Conservation (phyloP, 2,113 vertebrate genomes). For the Tetrao urogallus region DNA sequence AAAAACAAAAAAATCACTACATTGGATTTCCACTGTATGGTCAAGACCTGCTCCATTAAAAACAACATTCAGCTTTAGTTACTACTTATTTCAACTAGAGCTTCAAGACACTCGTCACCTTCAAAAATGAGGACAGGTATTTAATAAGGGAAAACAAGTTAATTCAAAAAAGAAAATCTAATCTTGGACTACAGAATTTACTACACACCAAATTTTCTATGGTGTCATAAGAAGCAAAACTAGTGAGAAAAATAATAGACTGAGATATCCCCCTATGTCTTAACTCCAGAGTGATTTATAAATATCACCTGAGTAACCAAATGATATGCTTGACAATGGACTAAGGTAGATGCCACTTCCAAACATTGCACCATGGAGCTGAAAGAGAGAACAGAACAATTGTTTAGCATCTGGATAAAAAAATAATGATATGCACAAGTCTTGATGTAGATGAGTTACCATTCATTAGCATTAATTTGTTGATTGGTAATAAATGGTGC, state of each 20-base stretch:
- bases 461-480: not conserved
- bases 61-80: not conserved
- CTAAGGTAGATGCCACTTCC: constrained; percentile 94
- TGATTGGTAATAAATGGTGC: not conserved
- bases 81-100: not conserved
- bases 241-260: not conserved
- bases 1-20: not conserved
- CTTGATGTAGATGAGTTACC: not conserved
- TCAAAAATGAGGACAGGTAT: not conserved
- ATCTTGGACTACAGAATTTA: fast-evolving
- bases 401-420: not conserved
- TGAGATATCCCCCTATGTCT: not conserved
- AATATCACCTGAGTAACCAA: constrained; percentile 91
- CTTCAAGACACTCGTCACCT: not conserved
- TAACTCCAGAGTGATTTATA: constrained; percentile 37
- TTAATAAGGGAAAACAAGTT: not conserved
- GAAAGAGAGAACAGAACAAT: not conserved
- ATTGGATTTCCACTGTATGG: not conserved
- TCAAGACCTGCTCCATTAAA: not conserved
- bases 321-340: constrained; percentile 94
- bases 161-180: not conserved
- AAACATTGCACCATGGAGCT: constrained; percentile 94
- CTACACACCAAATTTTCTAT: not conserved
- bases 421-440: not conserved
- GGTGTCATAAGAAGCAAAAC: not conserved